Evolutionary conservation across 2,888 invertebrate genomes (phyloP).

Genomic region (Trissolcus japonicus): DNA sequence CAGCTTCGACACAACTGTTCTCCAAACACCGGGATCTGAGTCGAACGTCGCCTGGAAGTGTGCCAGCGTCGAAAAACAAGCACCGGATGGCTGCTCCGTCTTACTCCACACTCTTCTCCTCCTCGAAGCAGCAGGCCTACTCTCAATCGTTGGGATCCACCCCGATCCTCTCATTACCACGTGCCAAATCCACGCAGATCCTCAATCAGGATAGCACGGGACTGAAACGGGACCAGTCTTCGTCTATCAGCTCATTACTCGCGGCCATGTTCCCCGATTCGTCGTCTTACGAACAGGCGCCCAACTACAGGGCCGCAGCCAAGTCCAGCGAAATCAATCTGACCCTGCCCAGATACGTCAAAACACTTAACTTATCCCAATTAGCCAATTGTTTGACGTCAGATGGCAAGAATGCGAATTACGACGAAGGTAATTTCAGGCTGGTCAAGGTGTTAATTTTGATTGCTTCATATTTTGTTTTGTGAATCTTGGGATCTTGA

Average conservation of each 20-base stretch:
- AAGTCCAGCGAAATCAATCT: conserved; percentile 63
- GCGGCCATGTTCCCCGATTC: conserved; percentile 73
- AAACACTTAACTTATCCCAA: conserved; percentile 66
- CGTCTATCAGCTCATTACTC: conserved; percentile 72
- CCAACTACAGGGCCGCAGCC: conserved; percentile 68
- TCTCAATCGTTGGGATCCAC: conserved; percentile 73
- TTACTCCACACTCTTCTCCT: conserved; percentile 67
- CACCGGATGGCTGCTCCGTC: conserved; percentile 67
- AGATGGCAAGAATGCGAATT: conserved; percentile 59
- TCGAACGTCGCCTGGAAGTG: conserved; percentile 68
- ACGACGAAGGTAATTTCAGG: conserved; percentile 59
- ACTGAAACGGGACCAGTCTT: conserved; percentile 62
- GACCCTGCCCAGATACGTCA: conserved; percentile 65
- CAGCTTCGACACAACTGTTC: conserved; percentile 77
- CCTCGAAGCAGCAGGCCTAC: conserved; percentile 70
- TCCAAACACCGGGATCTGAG: conserved; percentile 60
- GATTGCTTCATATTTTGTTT: conserved; percentile 2
- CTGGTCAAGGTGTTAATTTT: background rate
- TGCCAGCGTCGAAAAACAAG: conserved; percentile 66
- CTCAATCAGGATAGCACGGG: conserved; percentile 64
- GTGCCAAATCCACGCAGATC: conserved; percentile 75
- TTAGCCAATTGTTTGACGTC: conserved; percentile 64
- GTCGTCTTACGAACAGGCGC: conserved; percentile 67
- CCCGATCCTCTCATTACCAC: conserved; percentile 70
- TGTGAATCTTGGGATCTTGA: no score